These are phyloP conservation scores for Falco naumanni DNA, from an alignment of 2,797 vertebrate species.

Conservation along the genomic window DNA sequence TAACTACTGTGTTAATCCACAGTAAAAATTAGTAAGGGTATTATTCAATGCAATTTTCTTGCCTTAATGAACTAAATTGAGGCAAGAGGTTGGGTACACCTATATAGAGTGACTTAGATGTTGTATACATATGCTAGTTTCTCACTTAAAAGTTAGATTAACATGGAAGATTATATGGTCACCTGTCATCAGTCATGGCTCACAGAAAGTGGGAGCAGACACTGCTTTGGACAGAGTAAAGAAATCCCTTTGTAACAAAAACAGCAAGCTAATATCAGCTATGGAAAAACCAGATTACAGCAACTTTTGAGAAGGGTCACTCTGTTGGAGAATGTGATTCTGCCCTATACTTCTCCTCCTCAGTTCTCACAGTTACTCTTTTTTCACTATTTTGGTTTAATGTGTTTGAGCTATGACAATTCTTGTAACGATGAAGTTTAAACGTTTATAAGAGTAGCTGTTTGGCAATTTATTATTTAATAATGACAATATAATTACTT, in stretches of 20 bases:
- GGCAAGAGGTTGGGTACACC: background rate
- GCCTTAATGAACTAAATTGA: background rate
- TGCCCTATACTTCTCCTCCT: background rate
- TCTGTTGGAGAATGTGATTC: background rate
- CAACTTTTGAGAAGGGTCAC: background rate
- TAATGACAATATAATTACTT: background rate
- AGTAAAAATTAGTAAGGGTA: background rate
- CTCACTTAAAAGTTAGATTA: background rate
- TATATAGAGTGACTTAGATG: background rate
- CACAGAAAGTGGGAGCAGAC: background rate
- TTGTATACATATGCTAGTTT: background rate
- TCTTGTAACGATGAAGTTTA: background rate
- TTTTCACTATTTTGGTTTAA: background rate
- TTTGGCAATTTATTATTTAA: background rate
- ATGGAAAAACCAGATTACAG: background rate
- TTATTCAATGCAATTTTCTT: background rate
- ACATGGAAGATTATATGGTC: background rate
- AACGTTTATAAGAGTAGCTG: background rate
- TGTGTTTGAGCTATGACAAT: background rate
- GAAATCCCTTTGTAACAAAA: background rate
- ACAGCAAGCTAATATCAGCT: background rate
- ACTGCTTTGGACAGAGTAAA: background rate
- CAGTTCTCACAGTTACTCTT: background rate
- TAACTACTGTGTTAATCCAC: background rate
- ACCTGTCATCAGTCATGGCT: background rate